Evolutionary conservation across 2,888 invertebrate species (phyloP), one percentile per base, ranked within the genome.

Genomic region (Hyles lineata): DNA sequence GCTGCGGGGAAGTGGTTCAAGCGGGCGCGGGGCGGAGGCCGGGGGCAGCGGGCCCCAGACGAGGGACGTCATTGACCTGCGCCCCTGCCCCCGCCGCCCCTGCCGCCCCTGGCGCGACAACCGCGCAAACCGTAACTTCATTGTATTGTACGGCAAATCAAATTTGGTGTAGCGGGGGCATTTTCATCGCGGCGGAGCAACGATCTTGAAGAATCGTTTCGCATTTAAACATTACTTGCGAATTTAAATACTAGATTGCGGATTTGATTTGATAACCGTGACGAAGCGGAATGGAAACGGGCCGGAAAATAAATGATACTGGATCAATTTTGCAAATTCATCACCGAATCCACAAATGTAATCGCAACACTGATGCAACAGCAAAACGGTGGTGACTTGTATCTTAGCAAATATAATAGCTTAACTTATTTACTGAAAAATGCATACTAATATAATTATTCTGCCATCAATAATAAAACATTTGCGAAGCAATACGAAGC

Each of bases 21-120:
- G 76, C 82, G 82, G 83, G 81, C 80, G 83, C 77, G 84, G 82
- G 76, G 82, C 79, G 85, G 77, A 80, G 81, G 79, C 80, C 80
- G 85, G 77, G 81, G 81, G 79, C 80, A 82, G 82, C 79, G 85
- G 89, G 86, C 86, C 86, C 90, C 92, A 92, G 93, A 92, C 93
- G 89, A 86, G 90, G 88, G 89, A 87, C 93, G 94, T 93, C 93
- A 93, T 92, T 93, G 93, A 94, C 93, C 93, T 92, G 89, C 85
- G 85, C 76, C 79, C 81, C 79, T 70, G 74, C 84, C 80, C 81
- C 83, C 85, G 77, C 80, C 76, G 76, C 76, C 84, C 84, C 85
- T 79, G 77, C 80, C 76, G 76, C 76, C 84, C 84, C 85, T 79
- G 86, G 79, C 88, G 87, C 86, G 87, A 85, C 88, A 86, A 87